A percentile compares a stretch with the other conserved stretches of the same genome.
These are phyloP conservation scores for Chaetorhynchus papuensis DNA, from an alignment of 2,113 vertebrate genomes.

Conservation along the genomic window DNA sequence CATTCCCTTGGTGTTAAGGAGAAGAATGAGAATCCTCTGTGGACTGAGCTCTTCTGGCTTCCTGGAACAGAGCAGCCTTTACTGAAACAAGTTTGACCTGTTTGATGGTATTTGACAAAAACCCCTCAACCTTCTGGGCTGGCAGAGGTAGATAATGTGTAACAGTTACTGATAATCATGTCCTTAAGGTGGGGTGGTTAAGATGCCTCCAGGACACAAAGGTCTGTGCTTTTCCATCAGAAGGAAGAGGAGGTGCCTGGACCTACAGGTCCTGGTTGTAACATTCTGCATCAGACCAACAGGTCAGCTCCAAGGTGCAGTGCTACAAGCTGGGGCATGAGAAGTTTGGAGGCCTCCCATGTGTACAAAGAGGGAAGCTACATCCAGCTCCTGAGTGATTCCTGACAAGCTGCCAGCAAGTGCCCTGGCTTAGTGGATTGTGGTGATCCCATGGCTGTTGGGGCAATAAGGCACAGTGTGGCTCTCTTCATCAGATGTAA, in stretches of 20 bases:
- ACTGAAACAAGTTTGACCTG: constrained; percentile 24
- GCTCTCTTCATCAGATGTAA: constrained; percentile 63
- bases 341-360: background rate
- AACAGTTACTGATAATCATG: background rate
- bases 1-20: constrained; percentile 5
- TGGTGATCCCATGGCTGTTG: background rate
- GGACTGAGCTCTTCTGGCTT: background rate
- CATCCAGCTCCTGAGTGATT: background rate
- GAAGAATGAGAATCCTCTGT: background rate
- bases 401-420: background rate
- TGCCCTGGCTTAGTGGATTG: background rate
- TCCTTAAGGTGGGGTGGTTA: background rate
- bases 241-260: background rate
- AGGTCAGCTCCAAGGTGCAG: background rate
- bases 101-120: background rate
- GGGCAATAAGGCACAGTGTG: constrained; percentile 57
- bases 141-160: background rate
- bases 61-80: background rate
- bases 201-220: background rate
- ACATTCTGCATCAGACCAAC: background rate
- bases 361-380: background rate
- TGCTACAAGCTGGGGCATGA: background rate
- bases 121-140: background rate
- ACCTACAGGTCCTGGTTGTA: background rate
- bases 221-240: background rate